Evolutionary conservation across 2,888 invertebrate species (phyloP).

Genomic region (Synergus laeviventris): DNA sequence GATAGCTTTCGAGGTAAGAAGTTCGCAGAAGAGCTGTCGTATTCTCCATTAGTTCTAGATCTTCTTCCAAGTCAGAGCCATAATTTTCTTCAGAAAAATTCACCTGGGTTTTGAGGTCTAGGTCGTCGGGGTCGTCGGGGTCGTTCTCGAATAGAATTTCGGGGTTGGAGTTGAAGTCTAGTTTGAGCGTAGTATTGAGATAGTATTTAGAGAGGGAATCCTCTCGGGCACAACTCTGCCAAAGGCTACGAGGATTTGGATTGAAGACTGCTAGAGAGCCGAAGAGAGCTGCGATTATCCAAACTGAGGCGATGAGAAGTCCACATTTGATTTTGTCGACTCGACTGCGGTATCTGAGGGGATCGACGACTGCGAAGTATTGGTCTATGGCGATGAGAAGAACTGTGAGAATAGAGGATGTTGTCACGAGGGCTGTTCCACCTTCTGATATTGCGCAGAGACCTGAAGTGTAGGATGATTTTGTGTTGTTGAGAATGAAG

Average conservation of each 20-base stretch:
- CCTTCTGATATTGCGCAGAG: slow-evolving; percentile 81
- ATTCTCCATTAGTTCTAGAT: slow-evolving; percentile 53
- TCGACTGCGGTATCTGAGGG: slow-evolving; percentile 80
- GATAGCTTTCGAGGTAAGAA: slow-evolving; percentile 33
- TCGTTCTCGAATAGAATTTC: background rate
- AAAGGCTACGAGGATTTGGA: slow-evolving; percentile 75
- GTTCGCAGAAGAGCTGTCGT: slow-evolving; percentile 47
- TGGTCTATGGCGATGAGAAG: slow-evolving; percentile 82
- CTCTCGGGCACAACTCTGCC: slow-evolving; percentile 72
- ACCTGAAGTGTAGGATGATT: slow-evolving; percentile 75
- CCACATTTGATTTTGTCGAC: slow-evolving; percentile 78
- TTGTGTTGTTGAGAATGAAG: slow-evolving; percentile 77
- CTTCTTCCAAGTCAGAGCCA: slow-evolving; percentile 21
- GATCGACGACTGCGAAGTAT: slow-evolving; percentile 82
- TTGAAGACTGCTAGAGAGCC: slow-evolving; percentile 76
- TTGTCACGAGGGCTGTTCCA: slow-evolving; percentile 79
- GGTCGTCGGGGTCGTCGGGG: slow-evolving; percentile 35
- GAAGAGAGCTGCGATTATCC: slow-evolving; percentile 76
- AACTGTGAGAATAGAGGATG: slow-evolving; percentile 81
- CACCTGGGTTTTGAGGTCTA: slow-evolving; percentile 29
- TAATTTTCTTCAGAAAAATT: background rate
- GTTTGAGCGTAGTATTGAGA: background rate
- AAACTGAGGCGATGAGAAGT: slow-evolving; percentile 76
- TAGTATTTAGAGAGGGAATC: slow-evolving; percentile 4
- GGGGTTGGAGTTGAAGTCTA: background rate